Percentiles rank a stretch among this genome's conserved stretches.
These are phyloP conservation scores for Podarcis lilfordi DNA, from an alignment of 2,797 vertebrate genomes.

Conservation along the genomic window DNA sequence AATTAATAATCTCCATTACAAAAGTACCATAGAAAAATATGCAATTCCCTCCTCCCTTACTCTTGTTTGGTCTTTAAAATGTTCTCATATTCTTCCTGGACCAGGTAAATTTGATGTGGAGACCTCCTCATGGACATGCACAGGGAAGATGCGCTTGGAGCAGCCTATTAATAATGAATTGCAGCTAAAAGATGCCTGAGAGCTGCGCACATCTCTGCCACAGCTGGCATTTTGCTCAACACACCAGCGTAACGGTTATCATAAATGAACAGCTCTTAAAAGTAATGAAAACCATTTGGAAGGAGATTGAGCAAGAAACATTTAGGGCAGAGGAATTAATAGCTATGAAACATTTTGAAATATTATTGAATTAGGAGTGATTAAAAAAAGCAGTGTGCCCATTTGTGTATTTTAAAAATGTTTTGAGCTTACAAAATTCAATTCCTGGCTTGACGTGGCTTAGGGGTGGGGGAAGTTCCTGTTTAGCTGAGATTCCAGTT, in stretches of 20 bases:
- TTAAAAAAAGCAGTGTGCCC: slow-evolving; percentile 9
- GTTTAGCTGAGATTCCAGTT: slow-evolving; percentile 4
- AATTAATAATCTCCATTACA: slow-evolving; percentile 26
- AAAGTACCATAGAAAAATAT: slow-evolving; percentile 25
- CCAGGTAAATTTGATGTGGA: slow-evolving; percentile 30
- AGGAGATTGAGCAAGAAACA: slow-evolving; percentile 53
- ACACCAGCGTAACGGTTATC: slow-evolving; percentile 47
- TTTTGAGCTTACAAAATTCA: slow-evolving; percentile 30
- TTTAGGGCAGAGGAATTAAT: slow-evolving; percentile 47
- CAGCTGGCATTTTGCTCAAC: slow-evolving; percentile 61
- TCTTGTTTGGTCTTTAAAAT: slow-evolving; percentile 1
- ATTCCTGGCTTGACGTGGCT: neutral
- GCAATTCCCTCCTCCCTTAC: neutral
- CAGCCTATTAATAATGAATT: slow-evolving; percentile 36
- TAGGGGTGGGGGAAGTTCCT: slow-evolving; percentile 34
- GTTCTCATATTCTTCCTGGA: slow-evolving; percentile 12
- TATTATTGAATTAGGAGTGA: slow-evolving; percentile 22
- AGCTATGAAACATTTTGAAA: slow-evolving; percentile 39
- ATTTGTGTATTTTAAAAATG: neutral
- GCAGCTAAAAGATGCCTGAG: slow-evolving; percentile 44
- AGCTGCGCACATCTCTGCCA: slow-evolving; percentile 42
- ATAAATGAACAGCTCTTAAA: slow-evolving; percentile 65
- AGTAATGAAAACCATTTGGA: slow-evolving; percentile 65
- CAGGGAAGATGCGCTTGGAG: slow-evolving; percentile 47
- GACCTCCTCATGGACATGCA: slow-evolving; percentile 29